A percentile compares a stretch with the other conserved stretches of the same genome.
Conservation (phyloP, 2,888 invertebrate genomes). For the Apoda limacodes region DNA sequence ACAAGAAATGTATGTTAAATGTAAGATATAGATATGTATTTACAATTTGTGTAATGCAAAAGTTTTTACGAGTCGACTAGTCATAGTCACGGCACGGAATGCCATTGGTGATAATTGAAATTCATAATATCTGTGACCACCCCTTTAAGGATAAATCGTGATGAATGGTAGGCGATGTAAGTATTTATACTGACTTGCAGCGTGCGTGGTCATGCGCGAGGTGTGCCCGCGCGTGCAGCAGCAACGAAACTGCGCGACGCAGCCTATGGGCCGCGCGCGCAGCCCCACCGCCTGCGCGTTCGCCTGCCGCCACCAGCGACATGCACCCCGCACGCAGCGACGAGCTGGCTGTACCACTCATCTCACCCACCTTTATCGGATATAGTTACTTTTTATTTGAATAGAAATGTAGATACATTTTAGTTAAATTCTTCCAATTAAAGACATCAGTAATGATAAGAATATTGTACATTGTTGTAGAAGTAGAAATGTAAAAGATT, state of each 20-base stretch:
- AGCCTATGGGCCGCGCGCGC: slow-evolving; percentile 54
- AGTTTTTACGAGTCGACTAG: no score
- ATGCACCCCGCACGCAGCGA: slow-evolving; percentile 43
- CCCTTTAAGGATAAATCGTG: no score
- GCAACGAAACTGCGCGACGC: slow-evolving; percentile 47
- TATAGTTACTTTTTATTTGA: neutral
- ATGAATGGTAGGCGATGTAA: no score
- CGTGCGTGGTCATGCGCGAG: slow-evolving; percentile 53
- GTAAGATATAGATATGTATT: no score
- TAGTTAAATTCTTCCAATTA: neutral
- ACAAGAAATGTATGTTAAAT: no score
- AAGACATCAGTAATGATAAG: neutral
- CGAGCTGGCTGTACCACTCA: slow-evolving; percentile 31
- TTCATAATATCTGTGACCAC: no score
- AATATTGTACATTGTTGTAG: no score
- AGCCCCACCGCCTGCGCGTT: slow-evolving; percentile 50
- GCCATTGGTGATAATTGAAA: no score
- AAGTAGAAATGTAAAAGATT: no score
- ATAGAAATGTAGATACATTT: neutral
- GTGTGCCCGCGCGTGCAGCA: slow-evolving; percentile 52
- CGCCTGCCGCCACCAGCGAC: slow-evolving; percentile 43
- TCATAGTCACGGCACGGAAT: no score
- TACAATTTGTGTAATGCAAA: no score
- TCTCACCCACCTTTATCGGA: slow-evolving; percentile 36
- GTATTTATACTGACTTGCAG: slow-evolving; percentile 54